Evolutionary conservation across 2,113 vertebrate genomes (phyloP).

Genomic region (Stomatorhinus ivindoensis): DNA sequence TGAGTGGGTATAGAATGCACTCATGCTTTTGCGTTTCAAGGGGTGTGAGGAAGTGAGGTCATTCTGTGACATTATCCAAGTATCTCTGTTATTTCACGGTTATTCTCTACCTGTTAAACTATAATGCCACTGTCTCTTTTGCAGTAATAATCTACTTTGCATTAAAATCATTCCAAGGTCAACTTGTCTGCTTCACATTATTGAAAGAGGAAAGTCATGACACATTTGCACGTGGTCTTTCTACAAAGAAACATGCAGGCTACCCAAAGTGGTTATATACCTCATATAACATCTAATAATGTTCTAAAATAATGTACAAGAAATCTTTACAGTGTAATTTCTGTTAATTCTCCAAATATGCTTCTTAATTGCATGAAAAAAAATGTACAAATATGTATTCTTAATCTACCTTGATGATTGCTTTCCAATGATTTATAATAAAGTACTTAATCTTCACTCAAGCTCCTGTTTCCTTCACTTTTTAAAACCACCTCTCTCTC

Average conservation of each 20-base stretch:
- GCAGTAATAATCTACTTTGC: background rate
- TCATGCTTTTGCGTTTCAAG: background rate
- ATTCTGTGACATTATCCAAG: background rate
- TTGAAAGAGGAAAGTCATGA: background rate
- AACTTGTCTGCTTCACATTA: background rate
- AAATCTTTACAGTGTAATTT: background rate
- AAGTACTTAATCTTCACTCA: conserved; percentile 1
- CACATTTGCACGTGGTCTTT: background rate
- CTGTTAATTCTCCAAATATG: background rate
- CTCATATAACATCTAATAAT: background rate
- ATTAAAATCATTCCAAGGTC: background rate
- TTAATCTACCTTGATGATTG: background rate
- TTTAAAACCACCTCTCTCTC: background rate
- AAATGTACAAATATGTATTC: background rate
- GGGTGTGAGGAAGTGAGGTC: background rate
- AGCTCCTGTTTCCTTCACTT: background rate
- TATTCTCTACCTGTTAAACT: background rate
- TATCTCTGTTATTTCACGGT: background rate
- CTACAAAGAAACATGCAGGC: background rate
- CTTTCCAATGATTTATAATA: background rate
- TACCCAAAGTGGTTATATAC: background rate
- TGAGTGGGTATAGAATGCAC: background rate
- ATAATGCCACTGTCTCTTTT: background rate
- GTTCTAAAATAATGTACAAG: background rate
- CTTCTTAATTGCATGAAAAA: background rate